Conservation (phyloP, 1,140 invertebrate species). For the Pentalonia nigronervosa region DNA sequence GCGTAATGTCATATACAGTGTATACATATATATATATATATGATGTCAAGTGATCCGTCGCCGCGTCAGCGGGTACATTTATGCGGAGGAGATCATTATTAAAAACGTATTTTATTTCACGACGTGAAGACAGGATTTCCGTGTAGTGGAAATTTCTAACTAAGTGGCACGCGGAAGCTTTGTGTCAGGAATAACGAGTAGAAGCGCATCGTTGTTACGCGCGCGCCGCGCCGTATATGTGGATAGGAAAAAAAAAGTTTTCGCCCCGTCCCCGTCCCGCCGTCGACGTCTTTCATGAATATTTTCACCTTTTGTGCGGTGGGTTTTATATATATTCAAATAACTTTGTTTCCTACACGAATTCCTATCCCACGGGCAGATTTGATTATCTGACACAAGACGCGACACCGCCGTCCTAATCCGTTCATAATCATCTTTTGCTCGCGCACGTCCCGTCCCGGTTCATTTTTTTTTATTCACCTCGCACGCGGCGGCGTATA, state of each 20-base stretch:
- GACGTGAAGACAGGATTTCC: constrained; percentile 34
- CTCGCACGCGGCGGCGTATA: background rate
- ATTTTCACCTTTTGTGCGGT: constrained; percentile 36
- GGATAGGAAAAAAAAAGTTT: background rate
- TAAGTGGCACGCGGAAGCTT: constrained; percentile 51
- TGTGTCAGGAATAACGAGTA: constrained; percentile 50
- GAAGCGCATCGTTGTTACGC: background rate
- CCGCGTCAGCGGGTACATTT: background rate
- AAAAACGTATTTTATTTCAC: constrained; percentile 49
- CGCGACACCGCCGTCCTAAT: background rate
- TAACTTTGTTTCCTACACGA: constrained; percentile 37
- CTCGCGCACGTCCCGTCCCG: background rate
- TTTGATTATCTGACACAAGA: constrained; percentile 47
- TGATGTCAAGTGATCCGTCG: background rate
- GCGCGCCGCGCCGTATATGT: background rate
- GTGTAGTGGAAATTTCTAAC: constrained; percentile 21
- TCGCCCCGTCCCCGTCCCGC: background rate
- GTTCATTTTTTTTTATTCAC: background rate
- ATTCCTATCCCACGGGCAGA: background rate
- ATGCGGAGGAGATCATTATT: constrained; percentile 20
- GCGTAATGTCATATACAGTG: background rate
- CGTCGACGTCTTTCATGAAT: background rate
- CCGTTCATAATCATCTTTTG: constrained; percentile 7
- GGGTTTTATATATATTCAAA: constrained; percentile 39
- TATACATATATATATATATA: background rate